phyloP scores from a whole-genome alignment of 2,113 vertebrate species.

The Arvicanthis niloticus region DNA sequence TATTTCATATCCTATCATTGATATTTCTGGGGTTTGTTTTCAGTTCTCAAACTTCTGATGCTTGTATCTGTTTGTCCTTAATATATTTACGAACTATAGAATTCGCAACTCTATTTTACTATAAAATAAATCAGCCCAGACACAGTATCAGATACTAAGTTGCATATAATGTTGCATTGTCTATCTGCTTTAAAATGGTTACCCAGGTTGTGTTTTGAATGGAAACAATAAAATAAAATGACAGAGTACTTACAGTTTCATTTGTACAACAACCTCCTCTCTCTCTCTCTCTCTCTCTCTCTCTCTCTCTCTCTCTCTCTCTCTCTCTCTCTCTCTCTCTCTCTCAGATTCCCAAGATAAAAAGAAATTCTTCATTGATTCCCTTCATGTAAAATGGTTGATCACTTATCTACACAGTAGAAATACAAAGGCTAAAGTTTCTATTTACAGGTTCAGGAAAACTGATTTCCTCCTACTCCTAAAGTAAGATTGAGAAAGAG shows the following conservation, averaged over 20 bases:
- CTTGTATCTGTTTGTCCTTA: constrained; percentile 69
- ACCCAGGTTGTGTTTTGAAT: constrained; percentile 69
- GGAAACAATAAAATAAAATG: constrained; percentile 81
- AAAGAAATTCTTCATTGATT: constrained; percentile 85
- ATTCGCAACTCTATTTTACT: constrained; percentile 69
- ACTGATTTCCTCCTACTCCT: background rate
- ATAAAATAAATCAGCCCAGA: constrained; percentile 72
- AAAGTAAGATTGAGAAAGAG: background rate
- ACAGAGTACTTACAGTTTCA: constrained; percentile 83
- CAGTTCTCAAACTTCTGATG: constrained; percentile 69
- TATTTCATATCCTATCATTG: constrained; percentile 64
- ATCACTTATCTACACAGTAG: constrained; percentile 87
- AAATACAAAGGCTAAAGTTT: constrained; percentile 84
- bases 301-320: background rate
- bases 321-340: background rate
- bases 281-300: background rate
- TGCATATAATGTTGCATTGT: constrained; percentile 50
- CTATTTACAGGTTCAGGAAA: constrained; percentile 75
- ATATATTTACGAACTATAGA: constrained; percentile 61
- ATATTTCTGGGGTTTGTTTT: constrained; percentile 17
- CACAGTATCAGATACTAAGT: constrained; percentile 59
- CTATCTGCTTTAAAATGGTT: constrained; percentile 64
- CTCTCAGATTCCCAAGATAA: constrained; percentile 79
- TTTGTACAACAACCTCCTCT: constrained; percentile 62
- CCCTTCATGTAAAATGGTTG: constrained; percentile 85